phyloP scores from a whole-genome alignment of 2,888 invertebrate species.

The Bombylius discolor region DNA sequence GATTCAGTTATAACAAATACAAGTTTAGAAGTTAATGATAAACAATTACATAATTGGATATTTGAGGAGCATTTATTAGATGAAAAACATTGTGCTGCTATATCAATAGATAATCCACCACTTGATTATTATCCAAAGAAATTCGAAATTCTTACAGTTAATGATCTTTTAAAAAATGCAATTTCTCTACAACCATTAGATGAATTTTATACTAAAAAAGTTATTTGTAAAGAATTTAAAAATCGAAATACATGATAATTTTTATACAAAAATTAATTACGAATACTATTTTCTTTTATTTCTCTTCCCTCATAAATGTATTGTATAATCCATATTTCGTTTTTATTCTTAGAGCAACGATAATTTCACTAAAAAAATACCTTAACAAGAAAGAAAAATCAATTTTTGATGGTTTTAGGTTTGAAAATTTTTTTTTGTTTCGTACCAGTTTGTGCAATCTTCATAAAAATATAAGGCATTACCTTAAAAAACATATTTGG shows the following conservation, averaged over 20 bases:
- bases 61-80: conserved; percentile 78
- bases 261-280: too few relatives aligned
- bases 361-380: too few relatives aligned
- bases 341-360: too few relatives aligned
- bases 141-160: neutral
- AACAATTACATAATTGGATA: conserved; percentile 48
- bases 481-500: too few relatives aligned
- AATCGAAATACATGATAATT: neutral
- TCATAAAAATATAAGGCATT: too few relatives aligned
- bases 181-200: conserved; percentile 31
- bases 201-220: conserved; percentile 41
- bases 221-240: conserved; percentile 44
- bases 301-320: too few relatives aligned
- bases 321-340: too few relatives aligned
- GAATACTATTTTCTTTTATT: too few relatives aligned
- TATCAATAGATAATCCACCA: conserved; percentile 38
- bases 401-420: too few relatives aligned
- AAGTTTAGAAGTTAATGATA: conserved; percentile 45
- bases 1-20: conserved; percentile 47
- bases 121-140: neutral
- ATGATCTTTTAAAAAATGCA: neutral
- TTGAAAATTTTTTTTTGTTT: too few relatives aligned
- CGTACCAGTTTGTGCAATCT: too few relatives aligned
- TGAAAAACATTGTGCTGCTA: conserved; percentile 62
- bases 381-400: too few relatives aligned